Evolutionary conservation across 2,888 invertebrate species (phyloP).

Genomic region (Scaptomyza caliginosa): DNA sequence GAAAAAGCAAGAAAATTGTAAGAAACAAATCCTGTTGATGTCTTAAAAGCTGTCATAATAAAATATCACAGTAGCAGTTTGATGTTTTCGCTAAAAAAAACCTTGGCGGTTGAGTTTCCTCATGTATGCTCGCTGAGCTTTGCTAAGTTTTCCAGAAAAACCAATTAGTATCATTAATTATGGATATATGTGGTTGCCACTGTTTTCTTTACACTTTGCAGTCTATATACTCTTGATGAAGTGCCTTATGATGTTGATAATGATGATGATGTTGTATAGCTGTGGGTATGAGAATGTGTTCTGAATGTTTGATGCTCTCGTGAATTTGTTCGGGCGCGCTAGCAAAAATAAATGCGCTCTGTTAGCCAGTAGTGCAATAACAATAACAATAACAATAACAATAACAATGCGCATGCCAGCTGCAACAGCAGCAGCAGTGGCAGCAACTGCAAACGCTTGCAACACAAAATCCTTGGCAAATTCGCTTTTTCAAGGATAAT

Average conservation of each 20-base stretch:
- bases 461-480: constrained; percentile 68
- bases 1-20: too few relatives aligned
- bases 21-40: not conserved
- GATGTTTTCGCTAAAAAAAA: constrained; percentile 6
- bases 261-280: not conserved
- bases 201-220: not conserved
- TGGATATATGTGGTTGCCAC: constrained; percentile 39
- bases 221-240: constrained; percentile 18
- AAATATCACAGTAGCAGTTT: not conserved
- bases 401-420: constrained; percentile 50
- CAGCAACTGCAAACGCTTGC: constrained; percentile 10
- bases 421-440: constrained; percentile 19
- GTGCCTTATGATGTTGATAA: constrained; percentile 14
- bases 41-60: constrained; percentile 7
- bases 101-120: constrained; percentile 2
- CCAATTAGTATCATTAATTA: constrained; percentile 55
- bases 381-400: constrained; percentile 61
- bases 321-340: constrained; percentile 63
- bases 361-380: constrained; percentile 49
- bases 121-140: constrained; percentile 5
- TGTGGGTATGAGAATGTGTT: not conserved
- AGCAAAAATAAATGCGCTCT: constrained; percentile 65
- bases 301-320: constrained; percentile 40
- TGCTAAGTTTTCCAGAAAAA: constrained; percentile 23
- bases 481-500: constrained; percentile 80